Percentiles rank a stretch among this genome's conserved stretches.
These are phyloP conservation scores for Tromatobia lineatoria DNA, from an alignment of 2,888 invertebrate genomes.

Conservation along the genomic window DNA sequence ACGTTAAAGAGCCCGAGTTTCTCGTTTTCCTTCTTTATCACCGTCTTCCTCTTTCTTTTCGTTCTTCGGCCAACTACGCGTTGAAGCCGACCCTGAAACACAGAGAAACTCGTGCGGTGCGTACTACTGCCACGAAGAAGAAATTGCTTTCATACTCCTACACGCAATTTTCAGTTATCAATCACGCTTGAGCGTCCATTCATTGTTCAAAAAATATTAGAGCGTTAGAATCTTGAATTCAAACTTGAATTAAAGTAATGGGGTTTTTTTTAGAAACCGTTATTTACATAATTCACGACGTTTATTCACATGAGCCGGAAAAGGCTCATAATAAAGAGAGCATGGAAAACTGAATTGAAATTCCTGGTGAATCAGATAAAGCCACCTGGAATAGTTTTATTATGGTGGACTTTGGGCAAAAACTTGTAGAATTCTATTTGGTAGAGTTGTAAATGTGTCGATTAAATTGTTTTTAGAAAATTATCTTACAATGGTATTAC, in stretches of 20 bases:
- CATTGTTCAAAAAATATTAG: neutral
- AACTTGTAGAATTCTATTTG: no score
- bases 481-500: no score
- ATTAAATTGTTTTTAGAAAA: no score
- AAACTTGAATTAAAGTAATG: neutral
- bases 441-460: no score
- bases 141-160: constrained; percentile 26
- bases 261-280: no score
- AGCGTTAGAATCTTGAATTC: neutral
- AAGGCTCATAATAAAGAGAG: no score
- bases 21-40: constrained; percentile 22
- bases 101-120: constrained; percentile 34
- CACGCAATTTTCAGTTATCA: constrained; percentile 35
- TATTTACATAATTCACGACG: no score
- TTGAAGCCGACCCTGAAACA: constrained; percentile 59
- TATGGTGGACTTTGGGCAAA: no score
- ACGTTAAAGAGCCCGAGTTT: constrained; percentile 41
- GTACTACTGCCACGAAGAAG: neutral
- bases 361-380: no score
- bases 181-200: constrained; percentile 7
- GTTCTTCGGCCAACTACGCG: constrained; percentile 44
- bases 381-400: no score
- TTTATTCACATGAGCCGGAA: no score
- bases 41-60: constrained; percentile 10
- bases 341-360: no score